These are phyloP conservation scores for Agapornis roseicollis DNA, from an alignment of 2,113 vertebrate species.

Conservation along the genomic window DNA sequence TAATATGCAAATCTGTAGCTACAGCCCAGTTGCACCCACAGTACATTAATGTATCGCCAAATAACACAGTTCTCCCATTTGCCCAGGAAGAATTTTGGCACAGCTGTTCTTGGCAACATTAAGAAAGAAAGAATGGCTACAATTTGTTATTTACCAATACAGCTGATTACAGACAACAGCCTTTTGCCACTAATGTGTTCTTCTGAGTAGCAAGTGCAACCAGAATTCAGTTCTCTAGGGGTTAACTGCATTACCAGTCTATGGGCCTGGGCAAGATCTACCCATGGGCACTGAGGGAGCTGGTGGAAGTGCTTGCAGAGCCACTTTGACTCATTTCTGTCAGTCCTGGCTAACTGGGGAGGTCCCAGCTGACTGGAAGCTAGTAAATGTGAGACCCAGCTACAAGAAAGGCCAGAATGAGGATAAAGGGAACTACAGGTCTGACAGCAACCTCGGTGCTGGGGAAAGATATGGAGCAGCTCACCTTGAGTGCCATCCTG, in stretches of 20 bases:
- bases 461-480: not conserved
- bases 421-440: not conserved
- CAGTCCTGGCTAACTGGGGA: not conserved
- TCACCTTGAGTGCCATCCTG: too few species aligned
- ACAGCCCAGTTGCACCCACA: too few species aligned
- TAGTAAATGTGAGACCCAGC: not conserved
- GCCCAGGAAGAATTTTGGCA: not conserved
- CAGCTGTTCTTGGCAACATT: not conserved
- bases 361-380: not conserved
- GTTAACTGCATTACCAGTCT: not conserved
- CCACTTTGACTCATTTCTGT: not conserved
- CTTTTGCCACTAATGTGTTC: not conserved
- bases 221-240: not conserved
- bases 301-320: not conserved
- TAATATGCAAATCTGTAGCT: not conserved
- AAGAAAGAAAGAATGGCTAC: not conserved
- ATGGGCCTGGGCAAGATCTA: not conserved
- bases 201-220: not conserved
- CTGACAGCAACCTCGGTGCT: not conserved
- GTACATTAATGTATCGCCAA: not conserved
- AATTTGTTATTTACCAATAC: not conserved
- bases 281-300: not conserved
- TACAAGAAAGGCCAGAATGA: not conserved
- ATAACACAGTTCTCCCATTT: accelerated
- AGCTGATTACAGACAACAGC: not conserved